A percentile compares a stretch with the other conserved stretches of the same genome.
Conservation (phyloP, 2,797 vertebrate genomes). For the Morelia viridis region DNA sequence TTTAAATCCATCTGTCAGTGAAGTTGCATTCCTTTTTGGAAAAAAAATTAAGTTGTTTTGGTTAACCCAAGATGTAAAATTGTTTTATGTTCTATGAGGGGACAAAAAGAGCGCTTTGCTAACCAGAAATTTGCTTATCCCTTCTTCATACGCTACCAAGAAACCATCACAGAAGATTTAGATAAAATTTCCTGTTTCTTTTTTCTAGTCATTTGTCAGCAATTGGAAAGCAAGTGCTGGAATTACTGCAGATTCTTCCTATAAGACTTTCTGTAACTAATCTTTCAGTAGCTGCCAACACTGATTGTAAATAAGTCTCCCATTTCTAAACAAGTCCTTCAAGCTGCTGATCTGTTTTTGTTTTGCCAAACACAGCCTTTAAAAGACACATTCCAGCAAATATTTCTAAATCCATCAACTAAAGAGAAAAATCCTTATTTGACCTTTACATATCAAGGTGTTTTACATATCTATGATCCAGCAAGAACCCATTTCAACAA, state of each 20-base stretch:
- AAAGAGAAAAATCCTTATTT: constrained; percentile 52
- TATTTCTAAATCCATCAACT: constrained; percentile 63
- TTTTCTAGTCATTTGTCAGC: background rate
- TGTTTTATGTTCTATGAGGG: background rate
- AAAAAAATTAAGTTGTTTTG: background rate
- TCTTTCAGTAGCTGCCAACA: constrained; percentile 12
- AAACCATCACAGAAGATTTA: background rate
- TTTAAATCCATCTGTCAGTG: background rate
- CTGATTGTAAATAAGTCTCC: constrained; percentile 16
- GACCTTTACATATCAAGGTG: constrained; percentile 57
- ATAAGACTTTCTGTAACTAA: constrained; percentile 1
- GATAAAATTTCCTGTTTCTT: background rate
- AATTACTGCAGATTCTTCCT: constrained; percentile 11
- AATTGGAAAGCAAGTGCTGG: background rate
- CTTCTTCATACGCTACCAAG: background rate
- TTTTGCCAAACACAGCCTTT: constrained; percentile 60
- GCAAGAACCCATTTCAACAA: background rate
- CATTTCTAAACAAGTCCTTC: constrained; percentile 5
- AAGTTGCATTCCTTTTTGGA: background rate
- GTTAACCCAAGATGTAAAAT: constrained; percentile 8
- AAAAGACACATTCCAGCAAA: constrained; percentile 49
- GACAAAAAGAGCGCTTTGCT: background rate
- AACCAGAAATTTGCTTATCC: background rate
- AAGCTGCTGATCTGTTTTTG: constrained; percentile 33
- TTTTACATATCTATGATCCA: constrained; percentile 61